A percentile compares a stretch with the other conserved stretches of the same genome.
Evolutionary conservation across 2,888 invertebrate genomes (phyloP).

Genomic region (Doris montereyensis): DNA sequence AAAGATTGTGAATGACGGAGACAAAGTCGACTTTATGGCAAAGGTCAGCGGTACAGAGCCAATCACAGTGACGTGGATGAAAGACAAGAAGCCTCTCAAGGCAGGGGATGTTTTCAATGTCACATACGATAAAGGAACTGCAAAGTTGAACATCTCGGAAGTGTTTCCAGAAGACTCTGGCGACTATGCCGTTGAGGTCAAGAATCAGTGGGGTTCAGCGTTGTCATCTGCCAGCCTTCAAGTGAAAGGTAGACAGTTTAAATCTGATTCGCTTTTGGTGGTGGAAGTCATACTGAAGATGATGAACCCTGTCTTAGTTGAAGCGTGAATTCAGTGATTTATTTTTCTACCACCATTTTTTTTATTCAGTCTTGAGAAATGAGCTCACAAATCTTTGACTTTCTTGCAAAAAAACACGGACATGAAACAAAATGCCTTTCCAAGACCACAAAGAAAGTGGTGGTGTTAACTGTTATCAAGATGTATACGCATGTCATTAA

Average conservation of each 20-base stretch:
- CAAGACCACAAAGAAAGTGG: too few relatives aligned
- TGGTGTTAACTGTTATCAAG: too few relatives aligned
- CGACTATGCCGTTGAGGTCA: conserved; percentile 83
- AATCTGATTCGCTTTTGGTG: too few relatives aligned
- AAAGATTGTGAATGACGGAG: conserved; percentile 65
- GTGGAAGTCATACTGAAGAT: too few relatives aligned
- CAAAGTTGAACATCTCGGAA: conserved; percentile 82
- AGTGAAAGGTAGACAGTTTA: conserved; percentile 72
- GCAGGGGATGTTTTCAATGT: conserved; percentile 85
- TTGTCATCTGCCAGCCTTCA: conserved; percentile 58
- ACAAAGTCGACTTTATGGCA: conserved; percentile 63
- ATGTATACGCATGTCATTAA: too few relatives aligned
- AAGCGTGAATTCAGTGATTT: too few relatives aligned
- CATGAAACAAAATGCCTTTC: too few relatives aligned
- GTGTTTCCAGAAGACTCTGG: conserved; percentile 84
- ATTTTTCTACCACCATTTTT: too few relatives aligned
- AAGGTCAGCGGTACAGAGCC: conserved; percentile 69
- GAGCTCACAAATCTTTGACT: too few relatives aligned
- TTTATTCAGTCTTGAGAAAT: too few relatives aligned
- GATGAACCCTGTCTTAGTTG: too few relatives aligned
- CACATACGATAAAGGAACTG: conserved; percentile 72
- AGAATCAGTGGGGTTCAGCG: conserved; percentile 66
- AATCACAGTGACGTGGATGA: conserved; percentile 64
- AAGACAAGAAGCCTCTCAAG: conserved; percentile 80
- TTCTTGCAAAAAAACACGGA: too few relatives aligned